Base-by-base conservation (phyloP, 2,888 invertebrate species). In the Eledona agricola region DNA sequence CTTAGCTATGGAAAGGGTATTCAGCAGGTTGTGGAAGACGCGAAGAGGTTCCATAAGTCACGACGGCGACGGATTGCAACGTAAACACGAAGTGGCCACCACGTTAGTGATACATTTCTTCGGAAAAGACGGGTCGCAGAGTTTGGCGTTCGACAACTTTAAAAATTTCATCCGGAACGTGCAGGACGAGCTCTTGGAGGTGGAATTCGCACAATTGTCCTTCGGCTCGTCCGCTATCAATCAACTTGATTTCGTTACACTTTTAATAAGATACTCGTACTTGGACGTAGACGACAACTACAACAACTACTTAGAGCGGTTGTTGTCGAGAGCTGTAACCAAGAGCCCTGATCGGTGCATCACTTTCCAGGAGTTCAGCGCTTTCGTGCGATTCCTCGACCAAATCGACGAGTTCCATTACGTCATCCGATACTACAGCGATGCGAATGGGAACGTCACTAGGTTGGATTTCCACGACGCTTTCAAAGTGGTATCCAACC, bases 351-450 rank as follows among this genome's bases (percentile, higher is more conserved):
- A 37, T 2, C 23, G 81, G 62, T 86, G 94, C 37, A 91, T 96
- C 64, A 85, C 88, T 2, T 94, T 96, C 77, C 81, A 87, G 19
- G 94, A 96, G 77, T 96, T 96, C 78, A 86, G 89, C 69, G 88
- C 89, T 53, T 96, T 96, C 78, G 94, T 93, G 74, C 90, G 91
- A 76, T 96, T 96, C 78, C 83, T 96, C 49, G 96, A 96, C 76
- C 94, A 90, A 74, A 77, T 96, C 57, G 95, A 95, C 72, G 96
- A 96, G 74, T 96, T 96, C 74, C 85, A 90, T n/a, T 91, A 94
- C 59, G 96, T 96, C 3, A 95, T 96, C 90, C 82, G 92, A 67
- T 93, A 96, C 89, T 96, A 95, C 73, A 93, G 94, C 1, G 82
- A 91, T 19, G 93, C 94, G 1, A 90, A 94, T 76, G 88, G 89